Evolutionary conservation across 2,797 vertebrate species (phyloP), one percentile per base, ranked within the genome.

Genomic region (Artibeus jamaicensis): DNA sequence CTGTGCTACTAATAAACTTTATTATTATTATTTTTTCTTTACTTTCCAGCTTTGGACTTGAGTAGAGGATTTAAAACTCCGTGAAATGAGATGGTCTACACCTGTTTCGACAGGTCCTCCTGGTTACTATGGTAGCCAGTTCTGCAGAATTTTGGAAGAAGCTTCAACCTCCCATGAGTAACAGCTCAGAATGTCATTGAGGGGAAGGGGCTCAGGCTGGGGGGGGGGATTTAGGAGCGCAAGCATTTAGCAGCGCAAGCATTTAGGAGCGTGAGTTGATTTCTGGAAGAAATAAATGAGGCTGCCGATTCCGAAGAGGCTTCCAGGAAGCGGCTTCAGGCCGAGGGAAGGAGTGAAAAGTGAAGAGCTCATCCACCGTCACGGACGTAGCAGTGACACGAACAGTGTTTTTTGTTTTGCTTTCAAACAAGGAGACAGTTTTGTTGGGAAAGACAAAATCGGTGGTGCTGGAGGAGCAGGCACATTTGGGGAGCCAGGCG

Each of bases 161-260:
- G 10, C 19, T 29, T 39, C 12, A 24, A 73, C 2, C 2, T 57
- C 29, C 32, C 3, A 26, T 0, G 19, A 53, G 5, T 22, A 21
- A 34, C 32, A 48, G 42, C 22, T 62, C 0, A 12, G 29, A 42
- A 11, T 1, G 2, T 32, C 11, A 11, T 2, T 11, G 53, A 46
- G 67, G 70, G 8, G 62, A 3, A 14, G 2, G 0, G 19, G 24
- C 0, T 0, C 5, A n/a, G n/a, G n/a, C n/a, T n/a, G n/a, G n/a
- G n/a, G n/a, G n/a, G n/a, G n/a, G n/a, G n/a, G n/a, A n/a, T n/a
- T n/a, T n/a, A n/a, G 39, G 0, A 9, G 26, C 10, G 26, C 32
- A 32, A n/a, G 2, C 8, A 8, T 42, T 18, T n/a, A n/a, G 39
- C 0, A 9, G 26, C 10, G 26, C 32, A 32, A n/a, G 2, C 8